Percentiles rank a stretch among this genome's conserved stretches.
Evolutionary conservation across 2,797 vertebrate genomes (phyloP).

Genomic region (Tadarida brasiliensis): DNA sequence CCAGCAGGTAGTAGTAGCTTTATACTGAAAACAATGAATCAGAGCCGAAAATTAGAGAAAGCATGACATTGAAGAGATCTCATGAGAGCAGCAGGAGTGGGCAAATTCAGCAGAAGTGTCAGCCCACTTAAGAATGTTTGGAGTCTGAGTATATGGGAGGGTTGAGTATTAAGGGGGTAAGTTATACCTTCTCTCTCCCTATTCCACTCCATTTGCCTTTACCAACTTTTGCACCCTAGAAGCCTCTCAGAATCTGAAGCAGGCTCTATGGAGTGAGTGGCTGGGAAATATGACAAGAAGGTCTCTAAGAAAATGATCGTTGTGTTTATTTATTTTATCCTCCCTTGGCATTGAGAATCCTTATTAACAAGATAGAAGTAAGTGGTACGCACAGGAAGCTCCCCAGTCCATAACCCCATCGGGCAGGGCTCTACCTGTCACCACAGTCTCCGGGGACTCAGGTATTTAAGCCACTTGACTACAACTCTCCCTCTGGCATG

Average conservation of each 20-base stretch:
- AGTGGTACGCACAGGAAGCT: not conserved
- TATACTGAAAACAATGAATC: not conserved
- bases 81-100: not conserved
- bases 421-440: too few species aligned
- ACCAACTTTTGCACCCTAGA: not conserved
- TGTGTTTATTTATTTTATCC: not conserved
- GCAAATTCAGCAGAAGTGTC: not conserved
- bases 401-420: not conserved
- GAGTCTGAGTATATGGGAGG: not conserved
- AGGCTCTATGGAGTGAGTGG: not conserved
- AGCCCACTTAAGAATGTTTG: not conserved
- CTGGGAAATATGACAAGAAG: not conserved
- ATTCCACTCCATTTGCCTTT: not conserved
- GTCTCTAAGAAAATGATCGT: not conserved
- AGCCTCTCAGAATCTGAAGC: not conserved
- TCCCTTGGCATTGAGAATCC: not conserved
- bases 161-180: not conserved
- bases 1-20: not conserved
- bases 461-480: not conserved
- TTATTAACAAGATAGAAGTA: not conserved
- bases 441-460: not conserved
- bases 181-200: not conserved
- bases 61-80: not conserved
- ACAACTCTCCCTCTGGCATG: not conserved
- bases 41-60: not conserved